Evolutionary conservation across 2,797 vertebrate species (phyloP).

Genomic region (Enteromius thamalakanensis): DNA sequence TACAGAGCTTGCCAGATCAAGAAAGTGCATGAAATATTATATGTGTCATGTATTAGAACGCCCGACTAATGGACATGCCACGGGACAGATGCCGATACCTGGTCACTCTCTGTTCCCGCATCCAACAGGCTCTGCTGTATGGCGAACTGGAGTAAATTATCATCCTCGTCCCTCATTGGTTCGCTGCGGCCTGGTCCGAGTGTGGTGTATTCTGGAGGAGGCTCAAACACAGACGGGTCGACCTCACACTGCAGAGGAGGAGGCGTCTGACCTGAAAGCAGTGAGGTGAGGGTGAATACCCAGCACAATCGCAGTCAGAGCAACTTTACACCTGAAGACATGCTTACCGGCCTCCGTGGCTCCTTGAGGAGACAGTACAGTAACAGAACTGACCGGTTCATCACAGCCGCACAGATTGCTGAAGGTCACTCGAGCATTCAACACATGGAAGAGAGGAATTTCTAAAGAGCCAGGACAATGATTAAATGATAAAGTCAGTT

Average conservation of each 20-base stretch:
- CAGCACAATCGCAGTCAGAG: not conserved
- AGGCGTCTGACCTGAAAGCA: constrained; percentile 70
- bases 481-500: not conserved
- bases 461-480: constrained; percentile 70
- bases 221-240: constrained; percentile 90
- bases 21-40: not conserved
- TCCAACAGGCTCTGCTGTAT: constrained; percentile 95
- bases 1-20: not conserved
- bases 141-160: constrained; percentile 93
- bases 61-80: not conserved
- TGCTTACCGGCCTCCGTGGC: constrained; percentile 71
- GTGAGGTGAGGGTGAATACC: not conserved
- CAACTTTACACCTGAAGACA: not conserved
- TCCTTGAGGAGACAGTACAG: constrained; percentile 73
- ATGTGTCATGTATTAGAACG: not conserved
- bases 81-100: constrained; percentile 72
- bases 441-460: constrained; percentile 93
- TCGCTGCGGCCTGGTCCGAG: constrained; percentile 88
- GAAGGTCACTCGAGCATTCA: constrained; percentile 96
- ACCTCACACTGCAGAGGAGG: constrained; percentile 86
- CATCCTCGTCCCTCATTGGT: constrained; percentile 91
- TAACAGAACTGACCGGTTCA: constrained; percentile 87
- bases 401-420: constrained; percentile 94
- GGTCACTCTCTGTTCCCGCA: constrained; percentile 91
- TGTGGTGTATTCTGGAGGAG: constrained; percentile 88